A percentile compares a stretch with the other conserved stretches of the same genome.
Conservation (phyloP, 2,888 invertebrate species). For the Caenorhabditis panamensis region DNA sequence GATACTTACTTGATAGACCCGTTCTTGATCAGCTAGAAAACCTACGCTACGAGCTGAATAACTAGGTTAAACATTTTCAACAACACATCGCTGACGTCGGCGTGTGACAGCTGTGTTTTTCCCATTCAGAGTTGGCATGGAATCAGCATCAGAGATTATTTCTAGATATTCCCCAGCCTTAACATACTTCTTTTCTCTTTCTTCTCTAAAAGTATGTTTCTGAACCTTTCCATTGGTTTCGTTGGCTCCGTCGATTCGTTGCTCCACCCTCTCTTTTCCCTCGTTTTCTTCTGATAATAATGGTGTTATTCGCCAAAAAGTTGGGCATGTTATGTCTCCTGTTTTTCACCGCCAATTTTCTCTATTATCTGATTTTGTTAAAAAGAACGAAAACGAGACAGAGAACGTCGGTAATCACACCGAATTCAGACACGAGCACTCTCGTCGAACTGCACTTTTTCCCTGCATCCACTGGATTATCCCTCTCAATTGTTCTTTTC, state of each 20-base stretch:
- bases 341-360: conserved; percentile 13
- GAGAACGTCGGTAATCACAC: neutral
- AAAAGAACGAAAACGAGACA: neutral
- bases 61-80: too few relatives aligned
- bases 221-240: neutral
- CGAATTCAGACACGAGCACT: neutral
- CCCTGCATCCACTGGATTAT: neutral
- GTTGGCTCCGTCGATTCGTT: neutral
- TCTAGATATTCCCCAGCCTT: too few relatives aligned
- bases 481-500: neutral
- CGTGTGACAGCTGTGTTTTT: neutral
- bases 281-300: conserved; percentile 16
- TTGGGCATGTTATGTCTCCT: conserved; percentile 7
- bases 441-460: neutral
- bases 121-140: too few relatives aligned
- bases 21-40: too few relatives aligned
- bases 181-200: neutral
- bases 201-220: neutral
- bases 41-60: too few relatives aligned
- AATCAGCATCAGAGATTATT: too few relatives aligned
- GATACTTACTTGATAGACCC: too few relatives aligned
- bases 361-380: conserved; percentile 16
- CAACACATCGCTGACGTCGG: neutral
- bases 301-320: conserved; percentile 17
- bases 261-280: neutral